phyloP scores from a whole-genome alignment of 2,797 vertebrate species.

The Alca torda region DNA sequence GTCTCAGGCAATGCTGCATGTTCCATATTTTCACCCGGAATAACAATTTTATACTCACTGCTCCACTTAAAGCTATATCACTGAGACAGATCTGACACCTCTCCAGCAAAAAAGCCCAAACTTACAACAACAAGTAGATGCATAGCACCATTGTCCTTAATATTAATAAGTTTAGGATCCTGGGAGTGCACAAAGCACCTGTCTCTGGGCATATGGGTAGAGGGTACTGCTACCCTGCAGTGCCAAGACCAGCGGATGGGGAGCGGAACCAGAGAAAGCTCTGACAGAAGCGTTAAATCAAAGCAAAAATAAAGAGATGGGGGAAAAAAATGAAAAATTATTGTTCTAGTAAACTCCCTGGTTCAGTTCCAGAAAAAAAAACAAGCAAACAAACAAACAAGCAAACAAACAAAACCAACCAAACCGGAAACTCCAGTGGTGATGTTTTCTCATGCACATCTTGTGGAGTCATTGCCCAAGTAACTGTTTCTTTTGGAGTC shows the following conservation, averaged over 20 bases:
- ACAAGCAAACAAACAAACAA: background rate
- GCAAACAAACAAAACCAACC: background rate
- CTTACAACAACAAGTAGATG: background rate
- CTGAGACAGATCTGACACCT: background rate
- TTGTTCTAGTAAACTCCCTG: background rate
- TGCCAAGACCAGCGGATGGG: background rate
- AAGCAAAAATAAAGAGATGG: background rate
- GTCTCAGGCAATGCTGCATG: background rate
- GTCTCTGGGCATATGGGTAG: background rate
- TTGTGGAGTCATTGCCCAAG: background rate
- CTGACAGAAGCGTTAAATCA: background rate
- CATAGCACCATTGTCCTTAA: background rate
- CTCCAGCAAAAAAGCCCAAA: background rate
- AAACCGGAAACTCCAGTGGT: background rate
- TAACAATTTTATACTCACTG: background rate
- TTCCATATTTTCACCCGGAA: constrained; percentile 31
- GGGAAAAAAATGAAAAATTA: fast-evolving
- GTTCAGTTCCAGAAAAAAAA: background rate
- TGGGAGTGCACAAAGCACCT: background rate
- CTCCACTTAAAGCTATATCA: constrained; percentile 1
- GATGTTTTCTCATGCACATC: background rate
- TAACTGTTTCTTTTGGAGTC: background rate
- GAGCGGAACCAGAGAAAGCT: background rate
- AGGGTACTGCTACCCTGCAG: background rate
- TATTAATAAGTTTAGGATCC: background rate